These are phyloP conservation scores for Sinocyclocheilus anshuiensis DNA, from an alignment of 2,113 vertebrate genomes.

Conservation along the genomic window DNA sequence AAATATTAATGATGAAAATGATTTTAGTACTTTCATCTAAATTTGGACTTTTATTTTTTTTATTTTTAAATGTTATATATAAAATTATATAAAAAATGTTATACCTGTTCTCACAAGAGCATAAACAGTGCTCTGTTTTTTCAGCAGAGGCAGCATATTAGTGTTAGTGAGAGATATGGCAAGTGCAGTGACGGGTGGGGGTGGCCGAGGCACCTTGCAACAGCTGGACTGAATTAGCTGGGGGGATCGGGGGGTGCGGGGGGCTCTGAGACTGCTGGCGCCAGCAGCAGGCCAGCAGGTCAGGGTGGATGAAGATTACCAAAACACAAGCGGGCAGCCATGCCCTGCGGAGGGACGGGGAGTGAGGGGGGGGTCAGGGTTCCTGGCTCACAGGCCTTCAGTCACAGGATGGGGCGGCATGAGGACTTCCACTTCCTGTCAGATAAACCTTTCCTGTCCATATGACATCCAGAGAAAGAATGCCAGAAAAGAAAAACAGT, in stretches of 20 bases:
- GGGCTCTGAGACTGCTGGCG: conserved; percentile 75
- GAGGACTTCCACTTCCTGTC: conserved; percentile 76
- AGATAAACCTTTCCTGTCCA: conserved; percentile 76
- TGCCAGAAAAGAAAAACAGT: conserved; percentile 38
- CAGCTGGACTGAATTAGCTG: conserved; percentile 78
- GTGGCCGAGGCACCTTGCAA: conserved; percentile 76
- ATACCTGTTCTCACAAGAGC: conserved; percentile 10
- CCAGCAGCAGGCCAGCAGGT: conserved; percentile 79
- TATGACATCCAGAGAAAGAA: conserved; percentile 65
- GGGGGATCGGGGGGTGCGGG: conserved; percentile 59
- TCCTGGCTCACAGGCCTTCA: conserved; percentile 69
- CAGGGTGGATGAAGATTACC: conserved; percentile 78
- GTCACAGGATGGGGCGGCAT: conserved; percentile 70
- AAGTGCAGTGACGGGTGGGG: conserved; percentile 68
- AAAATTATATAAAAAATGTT: too few species aligned
- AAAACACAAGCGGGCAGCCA: conserved; percentile 77
- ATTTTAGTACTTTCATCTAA: not conserved
- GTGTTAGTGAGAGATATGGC: conserved; percentile 57
- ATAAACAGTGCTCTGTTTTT: conserved; percentile 57
- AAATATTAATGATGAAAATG: not conserved
- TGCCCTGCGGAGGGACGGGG: conserved; percentile 54
- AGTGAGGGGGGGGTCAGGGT: conserved; percentile 68
- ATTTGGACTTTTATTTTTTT: not conserved
- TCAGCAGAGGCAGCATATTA: conserved; percentile 52
- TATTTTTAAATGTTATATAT: too few species aligned